Conservation (phyloP, 1,140 invertebrate genomes). For the Drosophila takahashii region DNA sequence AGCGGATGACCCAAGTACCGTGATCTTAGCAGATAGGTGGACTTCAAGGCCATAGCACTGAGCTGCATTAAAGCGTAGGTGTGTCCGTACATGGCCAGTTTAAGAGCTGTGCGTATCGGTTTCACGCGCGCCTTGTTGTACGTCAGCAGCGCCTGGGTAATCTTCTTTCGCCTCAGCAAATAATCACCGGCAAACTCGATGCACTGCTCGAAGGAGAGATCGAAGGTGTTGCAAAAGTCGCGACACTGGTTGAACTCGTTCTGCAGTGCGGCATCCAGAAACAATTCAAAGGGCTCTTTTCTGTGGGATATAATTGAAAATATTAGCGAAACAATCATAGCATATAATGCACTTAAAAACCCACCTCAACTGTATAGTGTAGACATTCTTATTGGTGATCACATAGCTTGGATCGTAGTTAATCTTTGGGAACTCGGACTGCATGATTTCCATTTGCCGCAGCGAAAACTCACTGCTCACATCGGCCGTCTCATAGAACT, state of each 20-base stretch:
- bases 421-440: conserved; percentile 79
- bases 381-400: conserved; percentile 89
- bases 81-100: conserved; percentile 90
- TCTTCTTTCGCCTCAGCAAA: conserved; percentile 87
- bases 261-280: conserved; percentile 86
- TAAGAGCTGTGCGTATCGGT: conserved; percentile 89
- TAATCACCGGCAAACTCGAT: conserved; percentile 91
- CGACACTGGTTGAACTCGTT: conserved; percentile 78
- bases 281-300: conserved; percentile 88
- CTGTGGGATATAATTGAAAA: conserved; percentile 18
- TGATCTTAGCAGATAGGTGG: conserved; percentile 72
- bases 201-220: conserved; percentile 89
- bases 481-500: conserved; percentile 75
- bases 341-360: background rate
- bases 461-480: conserved; percentile 68
- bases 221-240: conserved; percentile 86
- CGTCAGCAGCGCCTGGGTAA: conserved; percentile 88
- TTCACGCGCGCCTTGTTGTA: conserved; percentile 90
- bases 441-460: conserved; percentile 82
- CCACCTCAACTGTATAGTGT: conserved; percentile 88
- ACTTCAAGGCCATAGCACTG: conserved; percentile 81
- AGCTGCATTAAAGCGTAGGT: conserved; percentile 88
- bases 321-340: background rate
- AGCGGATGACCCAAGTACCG: conserved; percentile 64
- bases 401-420: conserved; percentile 89